Evolutionary conservation across 2,888 invertebrate species (phyloP), one percentile per base, ranked within the genome.

Genomic region (Trypoxylon attenuatum): DNA sequence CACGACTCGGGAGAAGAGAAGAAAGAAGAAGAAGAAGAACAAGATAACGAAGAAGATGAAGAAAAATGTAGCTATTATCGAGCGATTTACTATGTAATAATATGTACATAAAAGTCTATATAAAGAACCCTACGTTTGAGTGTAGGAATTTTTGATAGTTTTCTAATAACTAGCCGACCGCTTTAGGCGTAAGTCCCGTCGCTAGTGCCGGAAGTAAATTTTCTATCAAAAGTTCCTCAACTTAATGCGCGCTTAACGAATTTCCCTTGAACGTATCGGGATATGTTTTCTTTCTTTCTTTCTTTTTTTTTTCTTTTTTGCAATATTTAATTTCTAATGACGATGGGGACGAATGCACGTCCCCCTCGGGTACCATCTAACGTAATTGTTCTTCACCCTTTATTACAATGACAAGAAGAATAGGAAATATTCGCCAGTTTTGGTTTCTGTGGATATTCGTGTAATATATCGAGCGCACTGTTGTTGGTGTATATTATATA

Each of bases 71-170:
- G 61, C 64, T 67, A 76, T 71, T 61, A 50, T 56, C 38, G 4
- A 45, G 59, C 56, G 53, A 55, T 59, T 41, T 69, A 71, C 57
- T 65, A 42, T 79, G 73, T 79, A 81, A 77, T 76, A 69, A 79
- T 79, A 77, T 83, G 80, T 83, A 83, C 65, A 82, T 82, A 83
- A 73, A 75, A 47, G 52, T 33, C 10, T n/a, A n/a, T n/a, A 33
- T 8, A 25, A 33, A 69, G 64, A 69, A 71, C 59, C 59, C 71
- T 77, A 77, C 64, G 33, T 57, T 71, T 61, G 46, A 43, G 54
- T 49, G 57, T 69, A 69, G 75, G 76, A 75, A 77, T 76, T 76
- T 77, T 77, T 75, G 78, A 77, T 75, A 77, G 78, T 75, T 69
- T 77, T 75, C 77, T 72, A 76, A 71, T 62, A 47, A 60, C 60